These are phyloP conservation scores for Phasia obesa DNA, from an alignment of 2,888 invertebrate genomes.

Conservation along the genomic window DNA sequence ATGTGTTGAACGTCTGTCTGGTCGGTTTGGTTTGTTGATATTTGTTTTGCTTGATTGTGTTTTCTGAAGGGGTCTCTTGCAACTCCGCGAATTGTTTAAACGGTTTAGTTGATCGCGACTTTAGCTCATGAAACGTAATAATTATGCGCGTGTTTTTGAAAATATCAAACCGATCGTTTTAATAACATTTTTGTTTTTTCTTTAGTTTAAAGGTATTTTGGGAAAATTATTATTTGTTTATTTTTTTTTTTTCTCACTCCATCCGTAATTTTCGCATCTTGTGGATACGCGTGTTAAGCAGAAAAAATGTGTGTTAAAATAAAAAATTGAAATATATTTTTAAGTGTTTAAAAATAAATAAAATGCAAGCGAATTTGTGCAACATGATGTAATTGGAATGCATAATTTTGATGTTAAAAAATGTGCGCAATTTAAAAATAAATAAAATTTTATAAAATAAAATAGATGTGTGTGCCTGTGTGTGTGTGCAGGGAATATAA, in stretches of 20 bases:
- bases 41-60: constrained; percentile 54
- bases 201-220: constrained; percentile 40
- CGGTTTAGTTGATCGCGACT: constrained; percentile 74
- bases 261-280: constrained; percentile 57
- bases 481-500: constrained; percentile 19
- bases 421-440: constrained; percentile 13
- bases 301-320: constrained; percentile 47
- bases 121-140: constrained; percentile 68
- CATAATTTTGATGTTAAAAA: constrained; percentile 41
- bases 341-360: constrained; percentile 22
- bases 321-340: constrained; percentile 22
- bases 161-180: constrained; percentile 9
- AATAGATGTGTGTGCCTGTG: too few species aligned
- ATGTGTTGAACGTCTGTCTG: constrained; percentile 39
- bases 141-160: constrained; percentile 38
- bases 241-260: not conserved
- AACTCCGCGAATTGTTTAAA: constrained; percentile 72
- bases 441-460: constrained; percentile 45
- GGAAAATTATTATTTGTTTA: constrained; percentile 42
- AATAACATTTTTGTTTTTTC: not conserved
- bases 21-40: constrained; percentile 37
- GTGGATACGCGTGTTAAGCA: constrained; percentile 62
- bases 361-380: constrained; percentile 47
- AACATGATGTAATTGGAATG: constrained; percentile 60
- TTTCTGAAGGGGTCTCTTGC: constrained; percentile 58